These are phyloP conservation scores for Danaus chrysippus DNA, from an alignment of 2,888 invertebrate species.

Conservation along the genomic window DNA sequence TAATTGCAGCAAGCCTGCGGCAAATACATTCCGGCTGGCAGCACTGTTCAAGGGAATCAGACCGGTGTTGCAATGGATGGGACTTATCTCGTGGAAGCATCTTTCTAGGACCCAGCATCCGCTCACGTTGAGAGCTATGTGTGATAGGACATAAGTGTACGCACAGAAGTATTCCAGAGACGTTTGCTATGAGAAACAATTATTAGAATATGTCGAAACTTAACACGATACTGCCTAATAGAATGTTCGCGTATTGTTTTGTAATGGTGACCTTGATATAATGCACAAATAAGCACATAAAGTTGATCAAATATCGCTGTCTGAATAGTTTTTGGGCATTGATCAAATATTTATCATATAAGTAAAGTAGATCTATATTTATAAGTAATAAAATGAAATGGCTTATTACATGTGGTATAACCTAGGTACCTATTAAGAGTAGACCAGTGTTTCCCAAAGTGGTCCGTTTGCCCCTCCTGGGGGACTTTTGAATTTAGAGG, in stretches of 20 bases:
- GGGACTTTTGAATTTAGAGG: too few relatives aligned
- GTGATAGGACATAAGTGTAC: constrained; percentile 36
- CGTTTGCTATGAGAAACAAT: constrained; percentile 49
- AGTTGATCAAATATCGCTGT: not conserved
- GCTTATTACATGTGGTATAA: too few relatives aligned
- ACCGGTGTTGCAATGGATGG: constrained; percentile 91
- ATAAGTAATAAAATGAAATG: too few relatives aligned
- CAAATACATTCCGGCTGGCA: constrained; percentile 92
- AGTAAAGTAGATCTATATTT: too few relatives aligned
- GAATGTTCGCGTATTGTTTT: constrained; percentile 34
- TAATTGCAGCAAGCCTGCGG: constrained; percentile 87
- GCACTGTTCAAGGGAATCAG: constrained; percentile 89
- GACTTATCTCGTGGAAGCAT: constrained; percentile 91
- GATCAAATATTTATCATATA: too few relatives aligned
- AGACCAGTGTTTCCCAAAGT: too few relatives aligned
- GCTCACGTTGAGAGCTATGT: constrained; percentile 67
- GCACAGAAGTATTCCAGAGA: constrained; percentile 26
- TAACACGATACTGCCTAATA: constrained; percentile 73
- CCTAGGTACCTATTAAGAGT: too few relatives aligned
- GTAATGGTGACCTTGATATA: constrained; percentile 32
- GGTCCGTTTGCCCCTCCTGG: too few relatives aligned
- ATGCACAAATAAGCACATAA: constrained; percentile 2
- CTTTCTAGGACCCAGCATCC: constrained; percentile 81
- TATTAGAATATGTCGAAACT: constrained; percentile 66
- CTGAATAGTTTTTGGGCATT: not conserved